These are phyloP conservation scores for Phaethon lepturus DNA, from an alignment of 2,113 vertebrate genomes.

Conservation along the genomic window DNA sequence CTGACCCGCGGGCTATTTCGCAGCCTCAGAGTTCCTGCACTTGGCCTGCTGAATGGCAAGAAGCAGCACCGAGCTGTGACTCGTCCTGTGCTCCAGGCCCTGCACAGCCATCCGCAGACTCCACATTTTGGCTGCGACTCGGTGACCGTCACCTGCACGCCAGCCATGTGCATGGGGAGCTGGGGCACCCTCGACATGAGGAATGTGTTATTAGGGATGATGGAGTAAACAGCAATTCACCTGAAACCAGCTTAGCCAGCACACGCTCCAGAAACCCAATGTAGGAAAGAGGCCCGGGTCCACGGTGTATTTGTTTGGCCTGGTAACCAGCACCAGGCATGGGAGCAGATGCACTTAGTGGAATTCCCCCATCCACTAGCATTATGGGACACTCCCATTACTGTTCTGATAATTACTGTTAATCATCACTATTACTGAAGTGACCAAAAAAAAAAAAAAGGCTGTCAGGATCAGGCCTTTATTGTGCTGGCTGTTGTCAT, in stretches of 20 bases:
- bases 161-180: background rate
- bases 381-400: conserved; percentile 59
- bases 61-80: background rate
- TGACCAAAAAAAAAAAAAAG: background rate
- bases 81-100: background rate
- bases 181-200: background rate
- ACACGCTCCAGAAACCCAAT: background rate
- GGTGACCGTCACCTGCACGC: background rate
- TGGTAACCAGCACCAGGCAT: background rate
- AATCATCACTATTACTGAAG: conserved; percentile 57
- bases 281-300: background rate
- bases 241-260: conserved; percentile 49
- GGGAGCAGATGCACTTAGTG: conserved; percentile 42
- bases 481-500: conserved; percentile 28
- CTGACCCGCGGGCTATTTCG: rapidly evolving
- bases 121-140: background rate
- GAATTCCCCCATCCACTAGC: conserved; percentile 63
- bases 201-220: conserved; percentile 9
- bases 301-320: conserved; percentile 36
- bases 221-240: conserved; percentile 51
- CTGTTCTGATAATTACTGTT: conserved; percentile 61
- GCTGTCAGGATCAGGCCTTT: background rate
- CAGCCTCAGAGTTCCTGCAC: background rate
- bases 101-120: rapidly evolving
- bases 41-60: background rate